Base-by-base conservation (phyloP, 2,113 vertebrate genomes). In the Elephas maximus region DNA sequence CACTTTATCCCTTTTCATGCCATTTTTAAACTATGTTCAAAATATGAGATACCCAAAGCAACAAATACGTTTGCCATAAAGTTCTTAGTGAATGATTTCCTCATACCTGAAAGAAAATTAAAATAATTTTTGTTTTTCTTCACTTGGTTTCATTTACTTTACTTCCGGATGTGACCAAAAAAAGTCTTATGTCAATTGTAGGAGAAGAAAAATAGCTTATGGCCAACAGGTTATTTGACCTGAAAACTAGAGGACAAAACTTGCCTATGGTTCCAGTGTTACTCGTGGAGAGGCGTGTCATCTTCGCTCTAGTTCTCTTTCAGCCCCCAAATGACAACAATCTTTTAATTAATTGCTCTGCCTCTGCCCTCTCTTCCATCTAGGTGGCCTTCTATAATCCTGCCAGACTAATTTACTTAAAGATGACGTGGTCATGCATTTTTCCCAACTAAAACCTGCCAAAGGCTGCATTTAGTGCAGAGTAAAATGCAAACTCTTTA, bases 331-430 rank as follows among this genome's bases (percentile, higher is more conserved):
- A 74, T 63, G 77, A 73, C 44, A 15, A 6, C 78, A 79, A 63
- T 53, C 73, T 96, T 81, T 95, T 62, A 73, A 73, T 11, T 37
- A 65, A 26, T 48, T 67, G 85, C 48, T 67, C 30, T 80, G 82
- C 18, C 63, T 92, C 23, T 86, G 41, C 21, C 88, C 76, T 76
- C 86, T 89, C 77, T 89, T n/a, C 63, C 57, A 78, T 91, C 45
- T n/a, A 78, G 1, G 69, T 77, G 85, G 60, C 44, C 79, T 80
- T 92, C 57, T 95, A 10, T 28, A 81, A 45, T 73, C n/a, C 84
- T 89, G 53, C 88, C 74, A 95, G 69, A 57, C 93, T 86, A 84
- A 93, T 85, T 88, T 90, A 85, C 77, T 77, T 94, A 91, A 45
- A 44, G 53, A 71, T 74, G 81, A 92, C 51, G 53, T 26, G 24